Conservation (phyloP, 2,113 vertebrate genomes). For the Chunga burmeisteri region DNA sequence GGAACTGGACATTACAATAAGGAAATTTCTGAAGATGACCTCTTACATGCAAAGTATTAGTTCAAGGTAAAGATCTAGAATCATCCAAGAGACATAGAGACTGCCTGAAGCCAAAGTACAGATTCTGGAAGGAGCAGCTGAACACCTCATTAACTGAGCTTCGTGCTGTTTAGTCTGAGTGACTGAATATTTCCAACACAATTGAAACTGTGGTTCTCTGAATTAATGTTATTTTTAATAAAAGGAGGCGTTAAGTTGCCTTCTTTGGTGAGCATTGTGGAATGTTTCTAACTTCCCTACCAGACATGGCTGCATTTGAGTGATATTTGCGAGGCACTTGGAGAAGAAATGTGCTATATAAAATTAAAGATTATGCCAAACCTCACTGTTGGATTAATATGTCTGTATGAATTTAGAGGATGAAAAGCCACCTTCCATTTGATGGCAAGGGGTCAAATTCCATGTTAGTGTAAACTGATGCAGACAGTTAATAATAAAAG, state of each 20-base stretch:
- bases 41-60: background rate
- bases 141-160: constrained; percentile 55
- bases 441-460: constrained; percentile 37
- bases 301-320: constrained; percentile 30
- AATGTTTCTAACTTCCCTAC: constrained; percentile 46
- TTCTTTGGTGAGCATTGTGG: constrained; percentile 48
- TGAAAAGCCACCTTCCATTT: constrained; percentile 53
- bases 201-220: constrained; percentile 28
- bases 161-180: background rate
- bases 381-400: constrained; percentile 44
- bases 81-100: background rate
- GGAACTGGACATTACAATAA: background rate
- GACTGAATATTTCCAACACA: constrained; percentile 60
- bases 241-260: constrained; percentile 51
- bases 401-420: constrained; percentile 32
- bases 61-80: background rate
- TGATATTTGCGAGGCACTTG: constrained; percentile 50
- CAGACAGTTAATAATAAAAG: constrained; percentile 22
- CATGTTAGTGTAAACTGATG: constrained; percentile 7
- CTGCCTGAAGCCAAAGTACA: constrained; percentile 13
- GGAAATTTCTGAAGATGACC: background rate
- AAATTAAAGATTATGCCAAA: constrained; percentile 57
- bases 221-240: constrained; percentile 65
- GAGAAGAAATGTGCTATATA: constrained; percentile 48
- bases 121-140: constrained; percentile 29